These are phyloP conservation scores for Helicoverpa assulta DNA, from an alignment of 2,888 invertebrate species.

Conservation along the genomic window DNA sequence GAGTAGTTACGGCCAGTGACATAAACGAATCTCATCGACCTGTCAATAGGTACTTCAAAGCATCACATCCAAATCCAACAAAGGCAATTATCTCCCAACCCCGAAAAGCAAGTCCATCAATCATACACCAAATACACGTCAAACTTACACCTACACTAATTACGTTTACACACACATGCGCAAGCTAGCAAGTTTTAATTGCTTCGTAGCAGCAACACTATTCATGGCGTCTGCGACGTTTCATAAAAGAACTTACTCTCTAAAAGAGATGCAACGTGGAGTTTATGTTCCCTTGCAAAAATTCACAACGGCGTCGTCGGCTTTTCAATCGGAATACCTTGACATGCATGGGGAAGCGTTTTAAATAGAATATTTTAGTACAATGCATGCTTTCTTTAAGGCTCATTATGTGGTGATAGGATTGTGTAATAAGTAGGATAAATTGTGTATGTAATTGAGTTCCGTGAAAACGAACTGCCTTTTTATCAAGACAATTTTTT, in stretches of 20 bases:
- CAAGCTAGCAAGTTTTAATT: constrained; percentile 78
- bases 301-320: constrained; percentile 63
- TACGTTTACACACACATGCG: constrained; percentile 63
- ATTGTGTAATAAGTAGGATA: too few species aligned
- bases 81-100: background rate
- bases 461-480: too few species aligned
- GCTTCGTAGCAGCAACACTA: constrained; percentile 70
- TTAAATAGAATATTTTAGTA: constrained; percentile 66
- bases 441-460: too few species aligned
- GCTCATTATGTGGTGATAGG: background rate
- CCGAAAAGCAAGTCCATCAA: background rate
- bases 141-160: constrained; percentile 62
- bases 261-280: constrained; percentile 69
- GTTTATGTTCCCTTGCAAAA: constrained; percentile 72
- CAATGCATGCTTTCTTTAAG: constrained; percentile 28
- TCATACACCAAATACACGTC: constrained; percentile 2
- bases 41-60: background rate
- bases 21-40: too few species aligned
- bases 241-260: constrained; percentile 75
- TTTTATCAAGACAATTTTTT: too few species aligned
- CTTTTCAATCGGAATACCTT: constrained; percentile 71
- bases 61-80: background rate
- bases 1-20: too few species aligned
- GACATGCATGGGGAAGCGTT: constrained; percentile 59
- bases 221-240: constrained; percentile 70